Evolutionary conservation across 2,113 vertebrate genomes (phyloP).

Genomic region (Macquaria ambigua): DNA sequence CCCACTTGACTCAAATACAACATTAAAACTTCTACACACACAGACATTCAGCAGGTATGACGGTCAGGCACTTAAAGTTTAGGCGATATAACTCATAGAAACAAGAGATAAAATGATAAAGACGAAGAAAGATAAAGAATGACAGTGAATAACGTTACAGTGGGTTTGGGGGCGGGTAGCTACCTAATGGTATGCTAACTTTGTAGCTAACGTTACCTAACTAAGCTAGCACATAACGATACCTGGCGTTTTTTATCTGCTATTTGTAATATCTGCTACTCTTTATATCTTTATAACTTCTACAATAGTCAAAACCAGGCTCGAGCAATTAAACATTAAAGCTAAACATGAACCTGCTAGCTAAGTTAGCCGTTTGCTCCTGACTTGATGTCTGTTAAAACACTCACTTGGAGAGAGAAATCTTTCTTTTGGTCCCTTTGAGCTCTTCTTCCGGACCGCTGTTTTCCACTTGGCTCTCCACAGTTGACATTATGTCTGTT

Average conservation of each 20-base stretch:
- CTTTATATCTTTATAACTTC: too few relatives aligned
- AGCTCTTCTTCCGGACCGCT: slow-evolving; percentile 37
- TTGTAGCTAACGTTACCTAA: neutral
- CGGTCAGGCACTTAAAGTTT: neutral
- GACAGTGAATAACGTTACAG: too few relatives aligned
- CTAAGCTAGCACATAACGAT: neutral
- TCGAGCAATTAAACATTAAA: neutral
- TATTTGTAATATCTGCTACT: neutral
- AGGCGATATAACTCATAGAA: too few relatives aligned
- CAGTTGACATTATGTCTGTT: slow-evolving; percentile 31
- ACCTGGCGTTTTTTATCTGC: rapidly evolving
- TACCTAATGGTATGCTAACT: neutral
- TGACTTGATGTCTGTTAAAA: neutral
- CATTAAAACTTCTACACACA: neutral
- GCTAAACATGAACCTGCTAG: neutral
- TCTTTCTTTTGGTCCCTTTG: slow-evolving; percentile 78
- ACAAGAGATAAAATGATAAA: neutral
- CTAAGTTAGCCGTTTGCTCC: slow-evolving; percentile 1
- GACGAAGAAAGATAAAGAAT: neutral
- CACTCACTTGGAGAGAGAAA: slow-evolving; percentile 78
- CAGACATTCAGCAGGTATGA: neutral
- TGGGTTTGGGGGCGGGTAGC: neutral
- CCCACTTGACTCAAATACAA: neutral
- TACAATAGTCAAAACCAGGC: rapidly evolving
- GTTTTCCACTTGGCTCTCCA: slow-evolving; percentile 17